Conservation (phyloP, 2,888 invertebrate species). For the Thecophora atra region DNA sequence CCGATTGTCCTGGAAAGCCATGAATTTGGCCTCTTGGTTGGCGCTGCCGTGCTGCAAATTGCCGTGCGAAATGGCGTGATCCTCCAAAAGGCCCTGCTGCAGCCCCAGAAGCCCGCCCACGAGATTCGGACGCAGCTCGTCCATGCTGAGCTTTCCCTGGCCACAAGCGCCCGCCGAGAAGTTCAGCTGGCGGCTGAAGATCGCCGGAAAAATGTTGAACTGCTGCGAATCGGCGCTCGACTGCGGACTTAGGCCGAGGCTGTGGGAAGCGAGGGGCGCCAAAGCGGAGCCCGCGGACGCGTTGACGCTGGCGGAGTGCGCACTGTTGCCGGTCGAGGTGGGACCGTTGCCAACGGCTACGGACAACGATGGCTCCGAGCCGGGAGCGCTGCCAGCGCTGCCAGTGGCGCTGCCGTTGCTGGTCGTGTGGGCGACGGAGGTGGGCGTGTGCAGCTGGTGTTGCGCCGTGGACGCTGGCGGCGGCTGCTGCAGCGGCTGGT, state of each 20-base stretch:
- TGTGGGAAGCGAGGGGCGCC: constrained; percentile 58
- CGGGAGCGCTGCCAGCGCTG: constrained; percentile 48
- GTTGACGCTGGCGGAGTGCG: constrained; percentile 48
- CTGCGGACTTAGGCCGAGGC: constrained; percentile 64
- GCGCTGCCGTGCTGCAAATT: constrained; percentile 66
- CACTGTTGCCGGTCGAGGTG: constrained; percentile 52
- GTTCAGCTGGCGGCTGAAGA: constrained; percentile 88
- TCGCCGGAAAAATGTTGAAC: constrained; percentile 91
- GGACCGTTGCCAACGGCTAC: constrained; percentile 61
- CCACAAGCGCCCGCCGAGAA: constrained; percentile 77
- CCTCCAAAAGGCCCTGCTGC: constrained; percentile 80
- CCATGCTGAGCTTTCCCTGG: constrained; percentile 82
- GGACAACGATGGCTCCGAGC: constrained; percentile 48
- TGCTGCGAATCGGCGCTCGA: constrained; percentile 69
- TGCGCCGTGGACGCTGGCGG: constrained; percentile 26
- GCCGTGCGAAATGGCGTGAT: constrained; percentile 70
- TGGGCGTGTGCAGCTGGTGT: constrained; percentile 37
- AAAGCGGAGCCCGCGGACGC: constrained; percentile 50
- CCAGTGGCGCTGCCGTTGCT: constrained; percentile 51
- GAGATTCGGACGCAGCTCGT: constrained; percentile 84
- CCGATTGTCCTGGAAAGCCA: constrained; percentile 67
- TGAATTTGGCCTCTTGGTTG: constrained; percentile 66
- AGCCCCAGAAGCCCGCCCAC: constrained; percentile 82
- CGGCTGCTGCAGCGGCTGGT: constrained; percentile 41
- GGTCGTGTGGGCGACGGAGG: constrained; percentile 44